phyloP scores from a whole-genome alignment of 2,888 invertebrate genomes.

The Aspidiotus rigidus region DNA sequence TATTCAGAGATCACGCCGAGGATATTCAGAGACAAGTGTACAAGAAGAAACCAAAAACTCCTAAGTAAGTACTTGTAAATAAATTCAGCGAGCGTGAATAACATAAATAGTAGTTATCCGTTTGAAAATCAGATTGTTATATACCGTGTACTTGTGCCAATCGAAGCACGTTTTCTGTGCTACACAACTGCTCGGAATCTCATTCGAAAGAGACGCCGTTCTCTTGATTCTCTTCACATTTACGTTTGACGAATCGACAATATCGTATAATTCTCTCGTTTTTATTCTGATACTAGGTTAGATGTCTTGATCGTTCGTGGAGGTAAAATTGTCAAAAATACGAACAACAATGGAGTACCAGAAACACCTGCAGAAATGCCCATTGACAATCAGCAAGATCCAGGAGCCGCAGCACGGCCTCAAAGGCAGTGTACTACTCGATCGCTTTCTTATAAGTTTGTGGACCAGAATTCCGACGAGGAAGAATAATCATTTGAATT shows the following conservation, averaged over 20 bases:
- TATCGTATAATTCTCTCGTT: too few relatives aligned
- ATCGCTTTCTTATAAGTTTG: constrained; percentile 39
- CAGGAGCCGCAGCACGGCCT: constrained; percentile 35
- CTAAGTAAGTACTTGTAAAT: constrained; percentile 18
- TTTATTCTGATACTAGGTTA: constrained; percentile 10
- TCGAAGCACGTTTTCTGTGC: too few relatives aligned
- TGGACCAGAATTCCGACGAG: constrained; percentile 40
- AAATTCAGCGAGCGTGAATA: too few relatives aligned
- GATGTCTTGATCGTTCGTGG: constrained; percentile 25
- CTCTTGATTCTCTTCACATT: neutral
- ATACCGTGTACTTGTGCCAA: too few relatives aligned
- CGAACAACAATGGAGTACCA: neutral
- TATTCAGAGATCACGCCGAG: constrained; percentile 15
- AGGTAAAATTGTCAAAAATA: constrained; percentile 26
- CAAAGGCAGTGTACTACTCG: constrained; percentile 40
- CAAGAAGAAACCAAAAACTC: constrained; percentile 26
- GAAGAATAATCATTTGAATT: constrained; percentile 33
- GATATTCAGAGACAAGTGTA: constrained; percentile 22
- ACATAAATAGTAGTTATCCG: too few relatives aligned
- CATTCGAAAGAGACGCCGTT: too few relatives aligned
- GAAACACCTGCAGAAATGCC: neutral
- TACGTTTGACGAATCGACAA: too few relatives aligned
- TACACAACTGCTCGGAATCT: too few relatives aligned
- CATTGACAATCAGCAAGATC: constrained; percentile 15
- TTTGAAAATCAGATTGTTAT: too few relatives aligned